phyloP scores from a whole-genome alignment of 2,888 invertebrate species.

The Acleris emargana region DNA sequence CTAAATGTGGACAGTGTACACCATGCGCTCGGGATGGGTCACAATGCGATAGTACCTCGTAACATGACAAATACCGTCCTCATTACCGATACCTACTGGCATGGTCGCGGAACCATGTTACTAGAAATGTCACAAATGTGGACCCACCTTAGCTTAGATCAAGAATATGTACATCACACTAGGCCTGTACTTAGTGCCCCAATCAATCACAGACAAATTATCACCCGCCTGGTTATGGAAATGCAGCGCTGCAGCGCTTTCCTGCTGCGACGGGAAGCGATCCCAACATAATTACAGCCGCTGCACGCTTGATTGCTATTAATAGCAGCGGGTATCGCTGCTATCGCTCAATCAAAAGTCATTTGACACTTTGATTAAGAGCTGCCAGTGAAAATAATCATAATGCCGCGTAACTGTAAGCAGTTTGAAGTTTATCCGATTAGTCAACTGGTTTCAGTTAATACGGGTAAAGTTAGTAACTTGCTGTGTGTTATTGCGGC shows the following conservation, averaged over 20 bases:
- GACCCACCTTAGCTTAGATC: not conserved
- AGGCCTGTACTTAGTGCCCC: conserved; percentile 27
- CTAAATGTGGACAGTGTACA: no score
- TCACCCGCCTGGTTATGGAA: conserved; percentile 33
- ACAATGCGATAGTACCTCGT: no score
- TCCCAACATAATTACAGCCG: conserved; percentile 25
- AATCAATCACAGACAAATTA: conserved; percentile 35
- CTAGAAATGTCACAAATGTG: no score
- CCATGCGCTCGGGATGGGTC: no score
- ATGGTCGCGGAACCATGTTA: no score
- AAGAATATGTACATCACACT: conserved; percentile 8
- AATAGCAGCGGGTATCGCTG: conserved; percentile 23
- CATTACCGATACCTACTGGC: no score
- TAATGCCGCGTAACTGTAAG: conserved; percentile 11
- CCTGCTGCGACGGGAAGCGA: conserved; percentile 30
- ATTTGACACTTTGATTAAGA: conserved; percentile 33
- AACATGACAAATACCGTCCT: no score
- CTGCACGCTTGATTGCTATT: conserved; percentile 29
- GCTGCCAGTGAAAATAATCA: conserved; percentile 8
- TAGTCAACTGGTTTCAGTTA: conserved; percentile 21
- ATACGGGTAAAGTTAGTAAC: not conserved
- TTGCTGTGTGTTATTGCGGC: not conserved
- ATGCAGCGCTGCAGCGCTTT: conserved; percentile 24
- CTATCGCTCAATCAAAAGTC: conserved; percentile 33
- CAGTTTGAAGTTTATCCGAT: conserved; percentile 13